Conservation (phyloP, 2,888 invertebrate species). For the Antitype chi region DNA sequence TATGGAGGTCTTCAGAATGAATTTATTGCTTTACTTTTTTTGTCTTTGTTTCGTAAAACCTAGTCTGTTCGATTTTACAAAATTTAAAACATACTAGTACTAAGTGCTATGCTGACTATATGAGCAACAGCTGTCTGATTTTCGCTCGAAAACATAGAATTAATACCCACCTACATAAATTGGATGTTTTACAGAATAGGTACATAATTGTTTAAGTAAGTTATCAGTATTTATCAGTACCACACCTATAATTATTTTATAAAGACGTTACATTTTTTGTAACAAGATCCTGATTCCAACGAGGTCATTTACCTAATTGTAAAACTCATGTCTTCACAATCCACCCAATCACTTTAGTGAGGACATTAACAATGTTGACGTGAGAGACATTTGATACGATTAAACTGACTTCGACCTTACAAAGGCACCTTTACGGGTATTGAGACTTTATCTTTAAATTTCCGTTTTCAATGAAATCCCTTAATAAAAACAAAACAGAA, state of each 20-base stretch:
- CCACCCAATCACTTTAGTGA: slow-evolving; percentile 49
- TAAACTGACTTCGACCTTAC: slow-evolving; percentile 64
- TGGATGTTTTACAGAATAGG: neutral
- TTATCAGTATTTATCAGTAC: neutral
- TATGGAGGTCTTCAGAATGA: neutral
- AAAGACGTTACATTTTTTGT: slow-evolving; percentile 39
- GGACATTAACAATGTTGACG: slow-evolving; percentile 59
- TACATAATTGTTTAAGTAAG: slow-evolving; percentile 11
- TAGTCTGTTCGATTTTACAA: neutral
- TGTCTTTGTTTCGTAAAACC: neutral
- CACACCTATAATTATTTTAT: slow-evolving; percentile 41
- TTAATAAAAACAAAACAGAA: slow-evolving; percentile 74
- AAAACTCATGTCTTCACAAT: slow-evolving; percentile 59
- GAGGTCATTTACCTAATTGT: slow-evolving; percentile 55
- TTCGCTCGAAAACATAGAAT: neutral
- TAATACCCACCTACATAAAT: neutral
- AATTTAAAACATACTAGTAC: neutral
- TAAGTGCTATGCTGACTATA: neutral
- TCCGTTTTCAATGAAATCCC: slow-evolving; percentile 77
- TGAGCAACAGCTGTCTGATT: neutral
- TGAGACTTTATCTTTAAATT: slow-evolving; percentile 73
- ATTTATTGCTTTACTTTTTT: neutral
- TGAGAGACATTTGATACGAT: slow-evolving; percentile 67
- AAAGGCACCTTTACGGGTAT: slow-evolving; percentile 69
- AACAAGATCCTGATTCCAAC: slow-evolving; percentile 16